Evolutionary conservation across 2,888 invertebrate genomes (phyloP).

Genomic region (Thymelicus lineola): DNA sequence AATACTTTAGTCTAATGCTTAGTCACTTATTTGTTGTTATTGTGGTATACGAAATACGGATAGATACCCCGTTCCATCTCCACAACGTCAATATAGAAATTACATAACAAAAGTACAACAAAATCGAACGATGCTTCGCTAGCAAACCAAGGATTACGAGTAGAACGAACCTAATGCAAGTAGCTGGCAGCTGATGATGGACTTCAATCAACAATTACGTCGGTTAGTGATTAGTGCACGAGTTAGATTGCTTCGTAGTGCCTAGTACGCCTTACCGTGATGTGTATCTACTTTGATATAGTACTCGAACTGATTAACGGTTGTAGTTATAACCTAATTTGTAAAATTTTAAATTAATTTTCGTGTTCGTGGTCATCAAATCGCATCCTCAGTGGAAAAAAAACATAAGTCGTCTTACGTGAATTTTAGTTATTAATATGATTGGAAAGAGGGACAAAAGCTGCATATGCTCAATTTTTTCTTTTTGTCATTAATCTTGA

Average conservation of each 20-base stretch:
- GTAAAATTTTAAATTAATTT: neutral
- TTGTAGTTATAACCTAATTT: slow-evolving; percentile 14
- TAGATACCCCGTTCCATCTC: too few relatives aligned
- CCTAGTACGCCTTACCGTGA: slow-evolving; percentile 30
- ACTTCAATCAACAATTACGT: slow-evolving; percentile 41
- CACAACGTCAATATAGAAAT: too few relatives aligned
- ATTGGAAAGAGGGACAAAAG: too few relatives aligned
- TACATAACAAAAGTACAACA: too few relatives aligned
- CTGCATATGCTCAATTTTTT: too few relatives aligned
- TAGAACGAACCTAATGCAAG: slow-evolving; percentile 23
- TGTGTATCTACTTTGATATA: slow-evolving; percentile 5
- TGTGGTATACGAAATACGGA: too few relatives aligned
- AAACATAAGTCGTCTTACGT: too few relatives aligned
- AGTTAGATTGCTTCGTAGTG: slow-evolving; percentile 44
- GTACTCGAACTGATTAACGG: slow-evolving; percentile 13
- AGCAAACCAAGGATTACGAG: neutral
- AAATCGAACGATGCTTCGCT: slow-evolving; percentile 15
- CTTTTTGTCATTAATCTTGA: too few relatives aligned
- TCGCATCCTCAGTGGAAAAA: too few relatives aligned
- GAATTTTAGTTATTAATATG: too few relatives aligned
- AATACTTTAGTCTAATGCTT: too few relatives aligned
- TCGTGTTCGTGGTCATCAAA: neutral
- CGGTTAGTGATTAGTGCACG: slow-evolving; percentile 42
- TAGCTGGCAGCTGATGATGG: slow-evolving; percentile 36
- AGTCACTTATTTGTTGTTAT: too few relatives aligned